Evolutionary conservation across 1,140 invertebrate genomes (phyloP).

Genomic region (Penaeus indicus): DNA sequence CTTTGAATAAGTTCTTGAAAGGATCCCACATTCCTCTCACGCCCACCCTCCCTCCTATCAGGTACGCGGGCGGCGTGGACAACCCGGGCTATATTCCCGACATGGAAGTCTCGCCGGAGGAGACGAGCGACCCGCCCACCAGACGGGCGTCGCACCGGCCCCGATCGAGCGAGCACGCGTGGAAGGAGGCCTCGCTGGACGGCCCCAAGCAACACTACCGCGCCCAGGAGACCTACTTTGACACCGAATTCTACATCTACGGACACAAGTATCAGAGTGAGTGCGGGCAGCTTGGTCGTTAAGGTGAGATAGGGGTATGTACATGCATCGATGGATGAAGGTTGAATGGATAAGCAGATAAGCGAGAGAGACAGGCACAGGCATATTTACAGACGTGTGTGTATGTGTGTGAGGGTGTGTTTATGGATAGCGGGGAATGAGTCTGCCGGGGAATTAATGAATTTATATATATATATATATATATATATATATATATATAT

Average conservation of each 20-base stretch:
- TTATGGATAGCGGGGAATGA: too few species aligned
- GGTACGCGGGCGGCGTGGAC: background rate
- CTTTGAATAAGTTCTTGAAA: too few species aligned
- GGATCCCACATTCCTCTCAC: too few species aligned
- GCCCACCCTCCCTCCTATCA: too few species aligned
- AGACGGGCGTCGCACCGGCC: constrained; percentile 21
- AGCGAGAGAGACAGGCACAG: too few species aligned
- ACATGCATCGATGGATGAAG: too few species aligned
- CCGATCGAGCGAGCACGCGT: constrained; percentile 37
- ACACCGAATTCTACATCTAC: constrained; percentile 69
- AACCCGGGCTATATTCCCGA: constrained; percentile 9
- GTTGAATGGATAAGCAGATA: too few species aligned
- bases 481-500: too few species aligned
- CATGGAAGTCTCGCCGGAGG: background rate
- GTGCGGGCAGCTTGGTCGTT: constrained; percentile 38
- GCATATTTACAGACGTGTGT: too few species aligned
- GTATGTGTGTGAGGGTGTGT: too few species aligned
- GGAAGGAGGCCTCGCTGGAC: constrained; percentile 37
- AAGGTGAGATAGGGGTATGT: background rate
- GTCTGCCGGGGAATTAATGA: too few species aligned
- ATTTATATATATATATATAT: too few species aligned
- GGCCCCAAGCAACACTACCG: constrained; percentile 61
- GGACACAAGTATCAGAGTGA: constrained; percentile 70
- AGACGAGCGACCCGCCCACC: background rate
- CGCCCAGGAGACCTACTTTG: constrained; percentile 69